Evolutionary conservation across 2,113 vertebrate species (phyloP), one percentile per base, ranked within the genome.

Genomic region (Brienomyrus longianalis): DNA sequence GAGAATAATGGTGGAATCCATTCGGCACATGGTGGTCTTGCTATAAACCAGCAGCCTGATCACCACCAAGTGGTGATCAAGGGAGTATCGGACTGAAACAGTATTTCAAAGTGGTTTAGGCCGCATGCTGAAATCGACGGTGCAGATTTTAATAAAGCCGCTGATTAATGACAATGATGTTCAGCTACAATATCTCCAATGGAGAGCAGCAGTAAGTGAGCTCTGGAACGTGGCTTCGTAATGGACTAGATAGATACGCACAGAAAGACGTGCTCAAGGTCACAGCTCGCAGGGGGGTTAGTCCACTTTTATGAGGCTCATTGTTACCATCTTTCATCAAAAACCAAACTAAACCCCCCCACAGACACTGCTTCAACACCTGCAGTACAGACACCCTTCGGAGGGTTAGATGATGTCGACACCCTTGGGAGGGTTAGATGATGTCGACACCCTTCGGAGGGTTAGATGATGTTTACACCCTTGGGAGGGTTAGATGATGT

Each of bases 111-210:
- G 8, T 48, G 45, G 23, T 48, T 84, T 23, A n/a, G 43, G 23
- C 83, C 7, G 3, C 74, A 43, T 19, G 45, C 39, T 84, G 39
- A 84, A 84, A 84, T 84, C 3, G 83, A 48, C 45, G 21, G 35
- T 48, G 45, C 83, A 10, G 83, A 48, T 87, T 91, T 70, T 89
- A 88, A 90, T 85, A 23, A 51, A 87, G 52, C 23, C 23, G 74
- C 74, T 47, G 17, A 91, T 56, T n/a, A 31, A 84, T 80, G 43
- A 51, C 27, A 89, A 84, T 90, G 45, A 84, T 90, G 80, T 90
- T 89, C 83, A 45, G 86, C 43, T 23, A 83, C 51, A 51, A 87
- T 39, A 39, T 90, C 56, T 91, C 70, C 52, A 51, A 56, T 21
- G 10, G 45, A 48, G 39, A 83, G 45, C 21, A 23, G 19, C 45